Percentiles rank a stretch among this genome's conserved stretches.
Conservation (phyloP, 2,113 vertebrate species). For the Peromyscus leucopus region DNA sequence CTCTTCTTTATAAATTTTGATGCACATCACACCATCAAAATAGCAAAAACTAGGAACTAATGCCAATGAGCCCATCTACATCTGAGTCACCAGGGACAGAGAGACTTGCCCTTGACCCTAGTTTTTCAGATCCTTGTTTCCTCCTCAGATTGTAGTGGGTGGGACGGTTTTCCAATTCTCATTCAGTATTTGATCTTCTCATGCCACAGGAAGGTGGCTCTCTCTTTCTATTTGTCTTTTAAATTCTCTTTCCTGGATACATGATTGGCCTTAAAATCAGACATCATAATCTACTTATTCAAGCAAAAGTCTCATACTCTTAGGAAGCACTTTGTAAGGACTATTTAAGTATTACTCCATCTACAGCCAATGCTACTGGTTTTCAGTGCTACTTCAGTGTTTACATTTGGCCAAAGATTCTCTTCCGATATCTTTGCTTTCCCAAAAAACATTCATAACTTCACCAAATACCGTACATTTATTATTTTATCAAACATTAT, state of each 20-base stretch:
- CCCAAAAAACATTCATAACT: neutral
- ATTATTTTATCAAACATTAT: neutral
- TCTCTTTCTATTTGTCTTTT: neutral
- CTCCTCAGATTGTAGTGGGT: neutral
- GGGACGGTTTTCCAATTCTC: neutral
- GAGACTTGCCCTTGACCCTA: neutral
- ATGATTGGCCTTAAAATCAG: neutral
- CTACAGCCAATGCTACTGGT: neutral
- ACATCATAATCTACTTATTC: neutral
- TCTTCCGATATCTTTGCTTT: neutral
- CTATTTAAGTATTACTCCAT: neutral
- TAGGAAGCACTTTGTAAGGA: neutral
- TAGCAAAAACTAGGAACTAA: slow-evolving; percentile 75
- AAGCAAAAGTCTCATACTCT: neutral
- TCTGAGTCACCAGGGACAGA: slow-evolving; percentile 62
- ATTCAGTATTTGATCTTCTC: slow-evolving; percentile 18
- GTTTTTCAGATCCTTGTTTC: neutral
- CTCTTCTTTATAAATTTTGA: slow-evolving; percentile 77
- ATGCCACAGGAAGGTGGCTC: neutral
- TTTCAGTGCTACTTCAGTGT: neutral
- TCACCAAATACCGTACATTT: neutral
- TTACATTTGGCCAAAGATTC: neutral
- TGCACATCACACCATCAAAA: slow-evolving; percentile 73
- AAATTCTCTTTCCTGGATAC: neutral
- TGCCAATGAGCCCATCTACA: slow-evolving; percentile 49